Percentiles rank a stretch among this genome's conserved stretches.
Evolutionary conservation across 2,888 invertebrate genomes (phyloP).

Genomic region (Drosophila meridiana): DNA sequence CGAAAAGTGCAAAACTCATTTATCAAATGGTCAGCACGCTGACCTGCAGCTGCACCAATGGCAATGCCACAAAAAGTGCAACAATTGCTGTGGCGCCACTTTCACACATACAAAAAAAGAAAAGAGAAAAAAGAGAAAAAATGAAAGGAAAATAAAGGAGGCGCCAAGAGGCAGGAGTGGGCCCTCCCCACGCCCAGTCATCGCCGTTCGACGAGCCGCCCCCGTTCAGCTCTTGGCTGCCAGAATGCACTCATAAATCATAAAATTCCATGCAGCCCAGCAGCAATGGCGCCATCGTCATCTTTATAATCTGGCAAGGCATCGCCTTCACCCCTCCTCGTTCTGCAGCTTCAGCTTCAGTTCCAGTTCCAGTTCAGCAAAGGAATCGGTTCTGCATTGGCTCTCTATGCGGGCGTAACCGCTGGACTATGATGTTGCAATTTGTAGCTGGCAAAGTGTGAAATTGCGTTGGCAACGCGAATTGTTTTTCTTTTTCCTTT

Average conservation of each 20-base stretch:
- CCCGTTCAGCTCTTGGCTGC: conserved; percentile 37
- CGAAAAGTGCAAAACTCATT: conserved; percentile 74
- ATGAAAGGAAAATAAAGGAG: conserved; percentile 9
- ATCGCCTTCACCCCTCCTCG: conserved; percentile 11
- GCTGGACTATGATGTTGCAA: conserved; percentile 77
- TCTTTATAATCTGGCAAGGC: conserved; percentile 73
- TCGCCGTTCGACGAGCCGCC: conserved; percentile 5
- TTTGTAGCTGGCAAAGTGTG: conserved; percentile 80
- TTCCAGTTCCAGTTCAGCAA: background rate
- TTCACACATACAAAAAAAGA: conserved; percentile 20
- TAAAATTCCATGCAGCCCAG: conserved; percentile 72
- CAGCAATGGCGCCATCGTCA: conserved; percentile 67
- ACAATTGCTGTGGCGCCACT: conserved; percentile 62
- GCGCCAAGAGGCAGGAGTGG: conserved; percentile 49
- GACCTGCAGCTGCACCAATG: conserved; percentile 55
- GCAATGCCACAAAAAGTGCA: conserved; percentile 62
- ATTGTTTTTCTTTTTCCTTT: conserved; percentile 58
- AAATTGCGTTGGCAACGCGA: conserved; percentile 76
- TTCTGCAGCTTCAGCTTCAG: background rate
- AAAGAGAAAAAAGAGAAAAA: background rate
- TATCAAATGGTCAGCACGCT: conserved; percentile 69
- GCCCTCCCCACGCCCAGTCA: conserved; percentile 2
- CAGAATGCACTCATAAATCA: conserved; percentile 74
- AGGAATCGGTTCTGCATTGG: conserved; percentile 27
- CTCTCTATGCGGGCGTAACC: conserved; percentile 46